phyloP scores from a whole-genome alignment of 2,113 vertebrate genomes.

The Platichthys flesus region DNA sequence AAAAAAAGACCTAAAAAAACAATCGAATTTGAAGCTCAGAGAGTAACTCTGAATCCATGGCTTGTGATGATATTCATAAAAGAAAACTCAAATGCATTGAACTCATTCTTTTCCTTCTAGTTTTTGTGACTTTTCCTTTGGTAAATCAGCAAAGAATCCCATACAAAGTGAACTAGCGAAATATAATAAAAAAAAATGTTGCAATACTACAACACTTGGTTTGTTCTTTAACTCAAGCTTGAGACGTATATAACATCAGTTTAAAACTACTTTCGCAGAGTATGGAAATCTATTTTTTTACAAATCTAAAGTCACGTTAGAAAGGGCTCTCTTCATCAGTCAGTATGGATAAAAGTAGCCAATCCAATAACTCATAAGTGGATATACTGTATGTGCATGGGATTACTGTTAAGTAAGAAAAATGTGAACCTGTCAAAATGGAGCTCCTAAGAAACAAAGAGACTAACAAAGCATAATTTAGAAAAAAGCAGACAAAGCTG shows the following conservation, averaged over 20 bases:
- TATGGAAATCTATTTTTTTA: neutral
- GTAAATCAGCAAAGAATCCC: neutral
- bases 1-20: too few relatives aligned
- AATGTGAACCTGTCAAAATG: too few relatives aligned
- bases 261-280: neutral
- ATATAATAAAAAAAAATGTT: neutral
- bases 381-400: neutral
- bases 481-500: constrained; percentile 9
- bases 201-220: neutral
- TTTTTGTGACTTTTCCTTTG: neutral
- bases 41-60: too few relatives aligned
- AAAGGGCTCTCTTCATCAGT: neutral
- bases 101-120: neutral
- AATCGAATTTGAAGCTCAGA: too few relatives aligned
- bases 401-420: neutral
- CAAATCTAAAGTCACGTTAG: too few relatives aligned
- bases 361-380: neutral
- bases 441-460: neutral
- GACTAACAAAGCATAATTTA: neutral
- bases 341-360: neutral
- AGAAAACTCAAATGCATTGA: neutral
- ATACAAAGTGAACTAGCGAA: neutral
- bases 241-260: neutral
- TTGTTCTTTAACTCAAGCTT: neutral
- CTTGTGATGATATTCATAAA: neutral